Base-by-base conservation (phyloP, 2,113 vertebrate species). In the Excalfactoria chinensis region DNA sequence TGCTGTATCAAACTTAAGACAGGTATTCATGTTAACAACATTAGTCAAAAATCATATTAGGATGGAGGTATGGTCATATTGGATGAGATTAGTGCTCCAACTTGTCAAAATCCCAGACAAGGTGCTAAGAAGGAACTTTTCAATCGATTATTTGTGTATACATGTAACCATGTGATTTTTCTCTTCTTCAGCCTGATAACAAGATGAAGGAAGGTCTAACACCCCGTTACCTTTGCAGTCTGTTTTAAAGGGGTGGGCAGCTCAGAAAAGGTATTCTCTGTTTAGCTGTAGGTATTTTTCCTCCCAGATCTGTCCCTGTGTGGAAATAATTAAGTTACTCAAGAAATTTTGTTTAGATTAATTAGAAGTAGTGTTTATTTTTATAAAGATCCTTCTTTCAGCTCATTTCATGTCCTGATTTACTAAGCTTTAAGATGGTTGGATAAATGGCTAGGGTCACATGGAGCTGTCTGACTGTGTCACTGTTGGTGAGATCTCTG, bases 341-440 rank as follows among this genome's bases (percentile, higher is more conserved):
- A 53, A 48, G 53, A 79, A 93, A 88, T 35, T 44, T 81, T 83
- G 41, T 94, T 90, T 72, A 22, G 56, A 44, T 86, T 80, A 58
- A 89, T 89, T 83, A 88, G 85, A 86, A 92, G 64, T 79, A 7
- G 2, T 53, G 32, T 74, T 49, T 73, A 17, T 78, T 96, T 95
- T 95, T 70, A 73, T 84, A 64, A 70, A 87, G 44, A 20, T 56
- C 53, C 63, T 90, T 85, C 23, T 93, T 94, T 92, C 63, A 68
- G 43, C n/a, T 70, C 16, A 7, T 91, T 95, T 91, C 90, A 30
- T 84, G 51, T 19, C 77, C 88, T 55, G 23, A 22, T 78, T 95
- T 87, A 74, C 69, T 66, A 77, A 79, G 64, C 68, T 77, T 83
- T 81, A 48, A 64, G 34, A 70, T 92, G 76, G 69, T 93, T 64